Percentiles rank a stretch among this genome's conserved stretches.
These are phyloP conservation scores for Plumapathes pennacea DNA, from an alignment of 92 coral and sea anemone genomes.

Conservation along the genomic window DNA sequence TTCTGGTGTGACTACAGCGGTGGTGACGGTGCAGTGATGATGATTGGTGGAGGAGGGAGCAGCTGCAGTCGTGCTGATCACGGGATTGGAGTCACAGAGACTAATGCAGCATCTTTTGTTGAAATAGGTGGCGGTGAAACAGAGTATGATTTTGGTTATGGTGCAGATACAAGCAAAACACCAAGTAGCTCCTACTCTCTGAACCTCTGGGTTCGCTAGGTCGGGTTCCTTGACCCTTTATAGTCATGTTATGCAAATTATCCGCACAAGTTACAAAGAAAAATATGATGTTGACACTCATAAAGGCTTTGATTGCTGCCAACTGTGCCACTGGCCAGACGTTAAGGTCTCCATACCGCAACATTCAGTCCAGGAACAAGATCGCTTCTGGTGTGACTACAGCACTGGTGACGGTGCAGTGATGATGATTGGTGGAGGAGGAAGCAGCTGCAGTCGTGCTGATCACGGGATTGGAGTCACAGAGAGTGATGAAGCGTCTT, in stretches of 20 bases:
- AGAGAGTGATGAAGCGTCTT: background rate
- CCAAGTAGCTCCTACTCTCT: background rate
- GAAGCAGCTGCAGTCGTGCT: background rate
- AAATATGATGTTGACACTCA: too few species aligned
- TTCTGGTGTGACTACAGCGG: too few species aligned
- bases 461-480: slow-evolving; percentile 17
- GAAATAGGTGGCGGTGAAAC: background rate
- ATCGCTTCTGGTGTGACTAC: too few species aligned
- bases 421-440: slow-evolving; percentile 24
- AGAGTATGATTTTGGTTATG: slow-evolving; percentile 9
- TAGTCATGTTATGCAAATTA: too few species aligned
- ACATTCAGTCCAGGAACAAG: slow-evolving; percentile 4
- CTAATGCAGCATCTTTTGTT: background rate
- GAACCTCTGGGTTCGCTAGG: background rate
- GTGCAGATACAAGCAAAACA: background rate
- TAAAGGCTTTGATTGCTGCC: too few species aligned
- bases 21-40: slow-evolving; percentile 20
- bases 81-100: slow-evolving; percentile 12
- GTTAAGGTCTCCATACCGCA: too few species aligned
- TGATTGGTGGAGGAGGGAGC: slow-evolving; percentile 13
- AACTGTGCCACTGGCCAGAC: too few species aligned
- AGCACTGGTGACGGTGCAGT: slow-evolving; percentile 19
- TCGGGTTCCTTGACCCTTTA: too few species aligned
- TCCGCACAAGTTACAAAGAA: too few species aligned
- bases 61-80: slow-evolving; percentile 8